These are phyloP conservation scores for Ivindomyrus marchei DNA, from an alignment of 2,113 vertebrate genomes.

Conservation along the genomic window DNA sequence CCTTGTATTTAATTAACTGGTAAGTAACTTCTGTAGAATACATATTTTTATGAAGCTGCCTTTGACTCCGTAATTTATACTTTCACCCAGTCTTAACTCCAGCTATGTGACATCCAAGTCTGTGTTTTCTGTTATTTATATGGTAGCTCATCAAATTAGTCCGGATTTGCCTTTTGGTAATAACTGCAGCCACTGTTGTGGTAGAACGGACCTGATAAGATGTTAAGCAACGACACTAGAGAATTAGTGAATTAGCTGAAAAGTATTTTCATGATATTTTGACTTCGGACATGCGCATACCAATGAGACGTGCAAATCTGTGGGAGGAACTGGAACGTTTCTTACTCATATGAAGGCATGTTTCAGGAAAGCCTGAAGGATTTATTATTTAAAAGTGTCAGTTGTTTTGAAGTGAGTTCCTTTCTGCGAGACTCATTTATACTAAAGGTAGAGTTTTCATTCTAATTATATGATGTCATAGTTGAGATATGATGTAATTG, in stretches of 20 bases:
- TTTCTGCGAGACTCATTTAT: not conserved
- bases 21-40: conserved; percentile 80
- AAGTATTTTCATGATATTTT: not conserved
- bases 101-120: conserved; percentile 1
- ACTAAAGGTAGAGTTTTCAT: conserved; percentile 8
- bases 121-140: conserved; percentile 39
- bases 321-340: not conserved
- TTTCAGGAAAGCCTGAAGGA: not conserved
- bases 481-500: not conserved
- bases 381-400: not conserved
- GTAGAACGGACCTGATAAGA: conserved; percentile 28
- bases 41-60: conserved; percentile 11
- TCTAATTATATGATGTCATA: not conserved
- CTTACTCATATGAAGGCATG: not conserved
- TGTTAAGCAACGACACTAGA: not conserved
- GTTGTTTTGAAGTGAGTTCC: not conserved
- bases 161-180: conserved; percentile 51
- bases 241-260: not conserved
- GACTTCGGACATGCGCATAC: not conserved
- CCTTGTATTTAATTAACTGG: conserved; percentile 97
- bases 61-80: conserved; percentile 15
- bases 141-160: conserved; percentile 50
- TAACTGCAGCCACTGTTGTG: conserved; percentile 56
- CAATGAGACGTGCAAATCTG: not conserved
- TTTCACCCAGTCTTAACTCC: conserved; percentile 37